phyloP scores from a whole-genome alignment of 1,140 invertebrate species.

The Batillaria attramentaria region DNA sequence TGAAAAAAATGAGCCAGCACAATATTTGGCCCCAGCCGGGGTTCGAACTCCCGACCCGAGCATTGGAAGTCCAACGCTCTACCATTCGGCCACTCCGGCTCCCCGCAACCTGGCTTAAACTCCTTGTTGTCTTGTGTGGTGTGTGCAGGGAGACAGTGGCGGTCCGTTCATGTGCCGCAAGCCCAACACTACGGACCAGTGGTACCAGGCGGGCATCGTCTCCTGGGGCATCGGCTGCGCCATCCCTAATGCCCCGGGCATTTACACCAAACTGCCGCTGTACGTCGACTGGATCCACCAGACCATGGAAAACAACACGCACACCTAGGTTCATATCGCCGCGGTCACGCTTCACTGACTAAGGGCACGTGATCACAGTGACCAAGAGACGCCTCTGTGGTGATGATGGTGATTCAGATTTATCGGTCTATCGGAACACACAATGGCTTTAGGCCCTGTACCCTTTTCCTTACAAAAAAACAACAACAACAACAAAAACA shows the following conservation, averaged over 20 bases:
- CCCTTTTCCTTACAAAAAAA: background rate
- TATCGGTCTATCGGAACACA: background rate
- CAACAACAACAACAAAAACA: background rate
- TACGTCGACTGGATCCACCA: constrained; percentile 61
- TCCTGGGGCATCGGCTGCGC: constrained; percentile 84
- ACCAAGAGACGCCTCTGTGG: background rate
- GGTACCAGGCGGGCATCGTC: constrained; percentile 76
- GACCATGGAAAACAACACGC: constrained; percentile 39
- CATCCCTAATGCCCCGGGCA: constrained; percentile 77
- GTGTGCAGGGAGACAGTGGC: constrained; percentile 57
- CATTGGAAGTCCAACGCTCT: no score
- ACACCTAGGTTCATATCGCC: background rate
- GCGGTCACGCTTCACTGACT: background rate
- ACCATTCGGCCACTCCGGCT: no score
- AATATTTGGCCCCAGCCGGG: no score
- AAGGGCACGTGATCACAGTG: background rate
- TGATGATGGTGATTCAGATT: background rate
- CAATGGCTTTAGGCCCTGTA: background rate
- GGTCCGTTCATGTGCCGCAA: constrained; percentile 76
- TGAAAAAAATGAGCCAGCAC: no score
- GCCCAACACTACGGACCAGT: constrained; percentile 62
- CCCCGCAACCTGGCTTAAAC: no score
- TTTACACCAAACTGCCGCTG: constrained; percentile 78
- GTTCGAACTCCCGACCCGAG: no score
- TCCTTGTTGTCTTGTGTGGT: no score